Percentiles rank a stretch among this genome's conserved stretches.
Conservation (phyloP, 2,888 invertebrate genomes). For the Parelbella ahira region DNA sequence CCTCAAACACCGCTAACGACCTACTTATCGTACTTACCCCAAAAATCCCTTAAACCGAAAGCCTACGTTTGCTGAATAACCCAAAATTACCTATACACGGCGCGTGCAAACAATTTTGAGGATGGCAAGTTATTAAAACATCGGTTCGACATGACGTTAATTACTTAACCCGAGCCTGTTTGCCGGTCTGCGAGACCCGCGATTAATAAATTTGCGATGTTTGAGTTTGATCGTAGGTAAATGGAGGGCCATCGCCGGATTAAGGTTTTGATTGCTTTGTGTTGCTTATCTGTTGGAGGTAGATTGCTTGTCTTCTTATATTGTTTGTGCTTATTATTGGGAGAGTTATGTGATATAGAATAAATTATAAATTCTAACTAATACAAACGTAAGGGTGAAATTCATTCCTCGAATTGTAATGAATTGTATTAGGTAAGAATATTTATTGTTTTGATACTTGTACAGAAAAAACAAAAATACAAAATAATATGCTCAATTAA, state of each 20-base stretch:
- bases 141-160: constrained; percentile 47
- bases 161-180: constrained; percentile 46
- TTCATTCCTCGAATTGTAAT: too few relatives aligned
- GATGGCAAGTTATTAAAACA: constrained; percentile 46
- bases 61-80: constrained; percentile 32
- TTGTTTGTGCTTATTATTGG: too few relatives aligned
- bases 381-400: too few relatives aligned
- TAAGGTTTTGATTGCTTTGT: constrained; percentile 28
- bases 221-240: constrained; percentile 39
- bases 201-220: constrained; percentile 44
- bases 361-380: too few relatives aligned
- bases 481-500: too few relatives aligned
- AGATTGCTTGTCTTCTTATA: constrained; percentile 14
- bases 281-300: constrained; percentile 21
- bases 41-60: constrained; percentile 27
- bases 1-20: constrained; percentile 20
- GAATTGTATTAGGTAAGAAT: too few relatives aligned
- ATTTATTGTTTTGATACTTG: too few relatives aligned
- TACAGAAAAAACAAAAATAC: too few relatives aligned
- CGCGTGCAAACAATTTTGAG: constrained; percentile 38
- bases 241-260: constrained; percentile 34
- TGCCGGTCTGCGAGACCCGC: constrained; percentile 41
- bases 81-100: constrained; percentile 35
- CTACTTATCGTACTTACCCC: constrained; percentile 20
- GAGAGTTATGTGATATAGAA: too few relatives aligned